These are phyloP conservation scores for Poeciliopsis infans DNA, from an alignment of 2,797 vertebrate species.

Conservation along the genomic window DNA sequence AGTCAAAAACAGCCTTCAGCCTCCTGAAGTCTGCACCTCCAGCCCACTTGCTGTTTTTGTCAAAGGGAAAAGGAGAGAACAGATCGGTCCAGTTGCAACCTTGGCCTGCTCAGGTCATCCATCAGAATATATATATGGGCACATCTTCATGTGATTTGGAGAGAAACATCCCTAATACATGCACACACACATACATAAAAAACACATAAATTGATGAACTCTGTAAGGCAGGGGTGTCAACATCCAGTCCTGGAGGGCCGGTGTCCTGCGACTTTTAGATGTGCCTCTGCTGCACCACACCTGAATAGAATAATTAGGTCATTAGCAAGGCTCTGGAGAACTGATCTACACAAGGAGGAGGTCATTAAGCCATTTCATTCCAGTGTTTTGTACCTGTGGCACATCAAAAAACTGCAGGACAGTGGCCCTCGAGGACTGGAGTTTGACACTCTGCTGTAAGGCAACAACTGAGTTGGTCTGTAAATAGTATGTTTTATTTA, in stretches of 20 bases:
- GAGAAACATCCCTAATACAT: constrained; percentile 33
- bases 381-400: too few species aligned
- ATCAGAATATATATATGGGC: constrained; percentile 50
- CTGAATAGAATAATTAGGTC: too few species aligned
- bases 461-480: constrained; percentile 63
- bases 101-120: constrained; percentile 84
- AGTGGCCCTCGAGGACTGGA: too few species aligned
- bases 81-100: constrained; percentile 82
- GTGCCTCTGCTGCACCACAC: too few species aligned
- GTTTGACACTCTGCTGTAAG: constrained; percentile 30
- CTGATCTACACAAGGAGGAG: too few species aligned
- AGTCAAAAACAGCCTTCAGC: constrained; percentile 75
- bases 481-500: constrained; percentile 62
- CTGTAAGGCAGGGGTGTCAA: constrained; percentile 47
- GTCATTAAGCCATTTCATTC: too few species aligned
- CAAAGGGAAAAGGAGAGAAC: constrained; percentile 73
- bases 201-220: constrained; percentile 48
- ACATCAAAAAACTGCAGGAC: too few species aligned
- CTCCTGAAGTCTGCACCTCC: constrained; percentile 78
- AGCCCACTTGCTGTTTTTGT: constrained; percentile 79
- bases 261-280: too few species aligned
- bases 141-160: constrained; percentile 31
- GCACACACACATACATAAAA: constrained; percentile 5
- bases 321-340: too few species aligned
- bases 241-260: too few species aligned